Evolutionary conservation across 64 coral and sea anemone species (phyloP).

Genomic region (Acropora tenuis): DNA sequence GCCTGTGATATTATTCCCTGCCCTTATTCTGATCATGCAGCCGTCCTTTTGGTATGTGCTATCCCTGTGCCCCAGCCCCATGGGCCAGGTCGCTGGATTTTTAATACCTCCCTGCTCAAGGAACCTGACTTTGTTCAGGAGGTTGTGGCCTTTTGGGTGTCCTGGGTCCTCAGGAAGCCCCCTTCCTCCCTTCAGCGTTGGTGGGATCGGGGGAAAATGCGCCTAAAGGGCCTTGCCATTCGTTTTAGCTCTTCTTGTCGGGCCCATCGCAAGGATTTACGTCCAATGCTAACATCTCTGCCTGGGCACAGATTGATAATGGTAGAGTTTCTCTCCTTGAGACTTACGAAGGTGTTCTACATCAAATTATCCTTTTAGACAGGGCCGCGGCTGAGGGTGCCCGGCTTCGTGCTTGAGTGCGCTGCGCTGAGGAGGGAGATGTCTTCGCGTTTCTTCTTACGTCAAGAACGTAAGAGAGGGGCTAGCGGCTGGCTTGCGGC

Average conservation of each 20-base stretch:
- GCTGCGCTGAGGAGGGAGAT: background rate
- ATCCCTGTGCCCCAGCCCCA: too few species aligned
- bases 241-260: background rate
- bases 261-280: too few species aligned
- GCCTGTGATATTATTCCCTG: background rate
- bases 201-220: conserved; percentile 26
- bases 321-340: background rate
- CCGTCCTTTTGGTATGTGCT: background rate
- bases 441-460: conserved; percentile 4
- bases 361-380: background rate
- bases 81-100: conserved; percentile 20
- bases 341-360: background rate
- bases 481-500: background rate
- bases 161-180: background rate
- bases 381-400: background rate
- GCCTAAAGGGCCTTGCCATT: conserved; percentile 9
- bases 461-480: background rate
- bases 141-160: background rate
- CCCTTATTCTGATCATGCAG: conserved; percentile 52
- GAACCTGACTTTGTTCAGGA: background rate
- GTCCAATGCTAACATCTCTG: background rate
- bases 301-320: background rate
- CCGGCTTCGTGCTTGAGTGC: background rate
- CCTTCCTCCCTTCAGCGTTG: background rate
- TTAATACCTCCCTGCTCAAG: background rate